phyloP scores from a whole-genome alignment of 1,140 invertebrate species.

The Ectropis grisescens region DNA sequence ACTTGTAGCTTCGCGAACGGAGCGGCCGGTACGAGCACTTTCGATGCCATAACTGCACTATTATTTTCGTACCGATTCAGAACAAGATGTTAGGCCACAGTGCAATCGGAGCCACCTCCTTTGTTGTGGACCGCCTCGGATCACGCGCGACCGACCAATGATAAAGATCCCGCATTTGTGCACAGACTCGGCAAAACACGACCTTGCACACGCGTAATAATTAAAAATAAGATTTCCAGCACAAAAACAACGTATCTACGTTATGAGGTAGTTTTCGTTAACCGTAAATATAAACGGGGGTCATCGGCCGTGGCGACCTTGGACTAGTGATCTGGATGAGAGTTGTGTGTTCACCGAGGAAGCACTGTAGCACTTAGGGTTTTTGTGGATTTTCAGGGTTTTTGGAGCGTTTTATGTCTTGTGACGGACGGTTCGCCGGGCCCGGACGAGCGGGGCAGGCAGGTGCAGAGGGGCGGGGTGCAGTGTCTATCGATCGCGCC shows the following conservation, averaged over 20 bases:
- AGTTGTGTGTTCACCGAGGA: slow-evolving; percentile 22
- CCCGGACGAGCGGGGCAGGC: slow-evolving; percentile 8
- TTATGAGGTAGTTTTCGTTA: slow-evolving; percentile 27
- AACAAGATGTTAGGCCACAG: slow-evolving; percentile 3
- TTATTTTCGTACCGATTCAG: slow-evolving; percentile 5
- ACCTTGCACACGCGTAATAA: slow-evolving; percentile 52
- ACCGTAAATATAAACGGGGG: slow-evolving; percentile 11
- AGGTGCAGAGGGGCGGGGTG: slow-evolving; percentile 17
- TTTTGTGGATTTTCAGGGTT: slow-evolving; percentile 20
- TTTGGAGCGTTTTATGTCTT: slow-evolving; percentile 18
- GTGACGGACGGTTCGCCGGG: slow-evolving; percentile 22
- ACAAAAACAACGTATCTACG: slow-evolving; percentile 26
- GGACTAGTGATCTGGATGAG: slow-evolving; percentile 27
- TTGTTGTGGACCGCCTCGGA: slow-evolving; percentile 35
- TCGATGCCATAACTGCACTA: slow-evolving; percentile 47
- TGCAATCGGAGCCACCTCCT: slow-evolving; percentile 18
- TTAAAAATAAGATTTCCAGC: slow-evolving; percentile 48
- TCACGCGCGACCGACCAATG: slow-evolving; percentile 40
- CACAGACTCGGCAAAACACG: slow-evolving; percentile 27
- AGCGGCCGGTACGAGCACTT: slow-evolving; percentile 49
- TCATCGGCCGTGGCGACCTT: slow-evolving; percentile 39
- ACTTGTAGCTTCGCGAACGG: slow-evolving; percentile 56
- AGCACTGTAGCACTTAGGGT: slow-evolving; percentile 18
- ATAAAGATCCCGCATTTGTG: slow-evolving; percentile 44
- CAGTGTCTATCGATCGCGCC: slow-evolving; percentile 53